Base-by-base conservation (phyloP, 2,113 vertebrate species). In the Clarias macrocephalus region DNA sequence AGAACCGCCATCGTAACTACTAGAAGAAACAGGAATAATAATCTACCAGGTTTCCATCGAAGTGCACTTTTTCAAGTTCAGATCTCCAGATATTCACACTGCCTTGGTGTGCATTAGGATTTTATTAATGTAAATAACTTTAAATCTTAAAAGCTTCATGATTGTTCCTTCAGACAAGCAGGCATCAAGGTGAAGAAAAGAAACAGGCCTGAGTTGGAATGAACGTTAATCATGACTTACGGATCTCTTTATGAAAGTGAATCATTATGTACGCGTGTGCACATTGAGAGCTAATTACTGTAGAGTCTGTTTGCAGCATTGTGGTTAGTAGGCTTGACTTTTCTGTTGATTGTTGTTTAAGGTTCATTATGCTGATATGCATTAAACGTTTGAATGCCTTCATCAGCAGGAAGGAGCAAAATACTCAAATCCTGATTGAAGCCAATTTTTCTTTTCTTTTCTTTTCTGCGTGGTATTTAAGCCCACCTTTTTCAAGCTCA, bases 401-500 rank as follows among this genome's bases (percentile, higher is more conserved):
- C 65, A 30, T 11, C 3, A 68, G 5, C 13, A 15, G 30, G 65
- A 28, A 28, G 63, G 66, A 70, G 33, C 66, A 28, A 33, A 33
- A 33, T 33, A 70, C 33, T 70, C 68, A 9, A 21, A 72, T 10
- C 19, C 19, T 19, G 33, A 72, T 42, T 42, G 33, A 72, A 37
- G 30, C 30, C 1, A 72, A 72, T 12, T 15, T 66, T 30, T 37
- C 21, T 15, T 63, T 56, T 7, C 18, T 28, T 79, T 18, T 37
- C 30, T 23, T 52, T 18, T 19, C 37, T 81, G 66, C 30, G 13
- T 81, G 30, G 11, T 28, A 6, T 37, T 10, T 3, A 91, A 97
- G 96, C 37, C 95, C 96, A 21, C 96, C 95, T 0, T 97, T 96
- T 92, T 95, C 95, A 85, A 96, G 96, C 59, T 92, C 95, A 0